Percentiles rank a stretch among this genome's conserved stretches.
Evolutionary conservation across 2,113 vertebrate genomes (phyloP).

Genomic region (Coptodon rendalli): DNA sequence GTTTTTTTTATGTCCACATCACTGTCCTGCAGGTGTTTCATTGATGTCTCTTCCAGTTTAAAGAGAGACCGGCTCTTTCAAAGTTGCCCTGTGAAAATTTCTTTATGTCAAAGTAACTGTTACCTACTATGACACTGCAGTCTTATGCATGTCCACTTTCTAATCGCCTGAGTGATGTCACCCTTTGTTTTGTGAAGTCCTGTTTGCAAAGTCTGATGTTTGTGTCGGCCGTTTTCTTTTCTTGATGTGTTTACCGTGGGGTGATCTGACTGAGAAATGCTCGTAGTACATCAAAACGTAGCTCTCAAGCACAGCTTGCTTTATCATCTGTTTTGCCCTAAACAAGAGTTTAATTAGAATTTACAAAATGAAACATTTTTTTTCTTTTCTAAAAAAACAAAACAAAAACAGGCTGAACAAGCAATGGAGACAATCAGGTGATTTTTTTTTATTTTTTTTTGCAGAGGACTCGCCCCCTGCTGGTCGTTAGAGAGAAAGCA

Average conservation of each 20-base stretch:
- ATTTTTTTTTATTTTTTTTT: neutral
- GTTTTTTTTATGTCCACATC: neutral
- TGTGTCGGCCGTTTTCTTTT: neutral
- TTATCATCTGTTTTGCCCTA: neutral
- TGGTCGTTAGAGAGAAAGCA: neutral
- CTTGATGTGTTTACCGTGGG: neutral
- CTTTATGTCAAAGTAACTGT: neutral
- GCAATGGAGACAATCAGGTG: neutral
- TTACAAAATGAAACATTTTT: neutral
- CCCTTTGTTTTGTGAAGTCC: neutral
- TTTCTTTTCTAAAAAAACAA: neutral
- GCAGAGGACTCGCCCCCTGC: neutral
- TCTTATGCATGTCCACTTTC: neutral
- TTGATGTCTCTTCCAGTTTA: slow-evolving; percentile 27
- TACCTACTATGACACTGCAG: neutral
- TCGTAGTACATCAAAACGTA: neutral
- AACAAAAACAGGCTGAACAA: neutral
- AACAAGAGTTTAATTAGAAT: neutral
- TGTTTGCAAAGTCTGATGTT: neutral
- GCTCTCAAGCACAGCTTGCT: neutral
- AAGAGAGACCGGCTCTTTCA: neutral
- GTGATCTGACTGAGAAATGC: neutral
- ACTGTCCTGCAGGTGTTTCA: slow-evolving; percentile 36
- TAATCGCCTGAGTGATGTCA: neutral
- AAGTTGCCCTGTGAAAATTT: neutral